A percentile compares a stretch with the other conserved stretches of the same genome.
Evolutionary conservation across 2,888 invertebrate genomes (phyloP).

Genomic region (Cosmia trapezina): DNA sequence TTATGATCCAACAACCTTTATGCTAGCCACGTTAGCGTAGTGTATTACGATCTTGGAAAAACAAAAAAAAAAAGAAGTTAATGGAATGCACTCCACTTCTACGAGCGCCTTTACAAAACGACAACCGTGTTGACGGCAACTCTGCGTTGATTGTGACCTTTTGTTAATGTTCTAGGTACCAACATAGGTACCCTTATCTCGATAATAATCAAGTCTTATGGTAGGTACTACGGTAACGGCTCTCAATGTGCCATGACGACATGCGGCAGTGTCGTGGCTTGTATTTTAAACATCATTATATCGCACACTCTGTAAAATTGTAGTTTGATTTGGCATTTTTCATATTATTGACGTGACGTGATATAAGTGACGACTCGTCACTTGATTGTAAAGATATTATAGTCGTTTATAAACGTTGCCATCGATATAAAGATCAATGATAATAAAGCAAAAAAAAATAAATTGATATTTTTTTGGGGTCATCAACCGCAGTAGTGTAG

Average conservation of each 20-base stretch:
- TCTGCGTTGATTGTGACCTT: neutral
- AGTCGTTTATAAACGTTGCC: too few relatives aligned
- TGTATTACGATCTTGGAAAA: neutral
- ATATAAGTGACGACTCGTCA: too few relatives aligned
- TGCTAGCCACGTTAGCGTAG: too few relatives aligned
- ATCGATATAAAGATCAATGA: too few relatives aligned
- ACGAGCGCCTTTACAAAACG: constrained; percentile 3
- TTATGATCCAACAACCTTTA: too few relatives aligned
- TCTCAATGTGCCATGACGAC: neutral
- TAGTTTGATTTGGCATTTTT: neutral
- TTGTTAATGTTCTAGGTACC: neutral
- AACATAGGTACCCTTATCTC: neutral
- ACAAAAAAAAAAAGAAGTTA: neutral
- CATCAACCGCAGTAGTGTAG: too few relatives aligned
- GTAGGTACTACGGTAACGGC: too few relatives aligned
- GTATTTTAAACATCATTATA: neutral
- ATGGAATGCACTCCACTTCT: neutral
- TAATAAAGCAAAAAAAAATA: too few relatives aligned
- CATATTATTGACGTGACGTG: too few relatives aligned
- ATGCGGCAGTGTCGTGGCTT: neutral
- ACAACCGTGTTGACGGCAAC: neutral
- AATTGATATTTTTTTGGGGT: too few relatives aligned
- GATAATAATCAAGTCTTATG: neutral
- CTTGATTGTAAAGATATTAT: too few relatives aligned
- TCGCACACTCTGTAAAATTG: neutral